These are phyloP conservation scores for Drosophila athabasca DNA, from an alignment of 1,140 invertebrate species.

Conservation along the genomic window DNA sequence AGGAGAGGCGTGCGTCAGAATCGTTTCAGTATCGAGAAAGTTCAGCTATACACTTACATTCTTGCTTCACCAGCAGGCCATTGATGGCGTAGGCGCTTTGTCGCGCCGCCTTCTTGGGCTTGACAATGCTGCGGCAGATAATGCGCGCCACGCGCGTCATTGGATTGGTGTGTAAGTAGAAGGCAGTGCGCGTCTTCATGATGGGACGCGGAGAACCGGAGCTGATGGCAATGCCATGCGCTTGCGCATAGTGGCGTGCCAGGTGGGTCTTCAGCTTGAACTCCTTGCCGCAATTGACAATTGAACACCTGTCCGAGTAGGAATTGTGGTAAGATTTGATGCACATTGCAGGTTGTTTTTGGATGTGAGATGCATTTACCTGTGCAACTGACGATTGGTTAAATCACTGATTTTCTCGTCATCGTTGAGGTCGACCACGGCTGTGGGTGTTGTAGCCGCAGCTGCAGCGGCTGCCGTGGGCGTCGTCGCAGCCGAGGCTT, in stretches of 20 bases:
- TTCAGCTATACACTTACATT: slow-evolving; percentile 86
- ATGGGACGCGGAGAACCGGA: slow-evolving; percentile 93
- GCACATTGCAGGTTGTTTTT: not conserved
- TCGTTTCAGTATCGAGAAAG: not conserved
- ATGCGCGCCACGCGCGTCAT: slow-evolving; percentile 94
- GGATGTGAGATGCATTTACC: slow-evolving; percentile 38
- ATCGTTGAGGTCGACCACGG: slow-evolving; percentile 80
- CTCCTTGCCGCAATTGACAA: slow-evolving; percentile 95
- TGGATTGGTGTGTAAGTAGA: slow-evolving; percentile 95
- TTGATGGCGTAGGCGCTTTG: slow-evolving; percentile 94
- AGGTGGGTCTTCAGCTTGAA: slow-evolving; percentile 96
- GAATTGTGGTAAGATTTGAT: no score
- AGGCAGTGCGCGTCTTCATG: slow-evolving; percentile 98
- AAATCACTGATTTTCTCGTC: slow-evolving; percentile 84
- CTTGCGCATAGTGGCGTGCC: slow-evolving; percentile 95
- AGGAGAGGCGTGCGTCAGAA: not conserved
- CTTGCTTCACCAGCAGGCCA: slow-evolving; percentile 92
- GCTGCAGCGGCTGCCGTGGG: slow-evolving; percentile 36
- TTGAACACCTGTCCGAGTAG: slow-evolving; percentile 88
- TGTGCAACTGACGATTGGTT: slow-evolving; percentile 83
- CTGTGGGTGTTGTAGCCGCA: slow-evolving; percentile 39
- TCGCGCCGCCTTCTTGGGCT: slow-evolving; percentile 92
- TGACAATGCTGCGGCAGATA: slow-evolving; percentile 92
- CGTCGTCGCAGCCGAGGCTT: slow-evolving; percentile 33
- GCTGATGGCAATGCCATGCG: slow-evolving; percentile 90